A percentile compares a stretch with the other conserved stretches of the same genome.
These are phyloP conservation scores for Aurelia sp. DNA, from an alignment of 30 jellyfish, hydroid and myxozoan species.

Conservation along the genomic window DNA sequence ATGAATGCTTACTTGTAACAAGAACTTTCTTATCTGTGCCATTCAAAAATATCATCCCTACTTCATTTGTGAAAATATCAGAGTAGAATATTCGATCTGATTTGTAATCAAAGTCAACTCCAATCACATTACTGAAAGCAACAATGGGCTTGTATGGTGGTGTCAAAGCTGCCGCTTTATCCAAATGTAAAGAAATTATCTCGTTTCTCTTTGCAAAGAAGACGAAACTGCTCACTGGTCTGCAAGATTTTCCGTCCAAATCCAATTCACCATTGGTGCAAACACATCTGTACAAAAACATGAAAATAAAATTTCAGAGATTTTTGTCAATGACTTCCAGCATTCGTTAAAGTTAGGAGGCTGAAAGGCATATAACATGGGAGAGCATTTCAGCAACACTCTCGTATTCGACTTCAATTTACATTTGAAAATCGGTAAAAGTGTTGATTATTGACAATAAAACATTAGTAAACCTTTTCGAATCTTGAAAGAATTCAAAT, in stretches of 20 bases:
- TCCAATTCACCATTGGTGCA: slow-evolving; percentile 88
- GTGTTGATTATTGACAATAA: too few species aligned
- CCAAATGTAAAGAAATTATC: slow-evolving; percentile 79
- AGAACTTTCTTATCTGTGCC: slow-evolving; percentile 76
- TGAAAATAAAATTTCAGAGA: too few species aligned
- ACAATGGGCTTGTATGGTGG: slow-evolving; percentile 86
- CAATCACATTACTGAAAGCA: slow-evolving; percentile 87
- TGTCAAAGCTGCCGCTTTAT: slow-evolving; percentile 44
- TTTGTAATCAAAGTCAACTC: slow-evolving; percentile 82
- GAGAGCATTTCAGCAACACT: too few species aligned
- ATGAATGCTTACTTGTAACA: slow-evolving; percentile 63
- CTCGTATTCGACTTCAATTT: too few species aligned
- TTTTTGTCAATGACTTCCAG: too few species aligned
- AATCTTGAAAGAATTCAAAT: too few species aligned
- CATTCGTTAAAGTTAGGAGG: too few species aligned
- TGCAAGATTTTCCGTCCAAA: slow-evolving; percentile 65
- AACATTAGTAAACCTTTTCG: too few species aligned
- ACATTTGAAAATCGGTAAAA: too few species aligned
- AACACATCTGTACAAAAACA: slow-evolving; percentile 64
- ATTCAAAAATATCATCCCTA: slow-evolving; percentile 79
- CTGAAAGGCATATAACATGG: too few species aligned
- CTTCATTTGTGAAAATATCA: slow-evolving; percentile 82
- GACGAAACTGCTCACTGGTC: slow-evolving; percentile 55
- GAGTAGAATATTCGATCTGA: slow-evolving; percentile 78
- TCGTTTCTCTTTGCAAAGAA: slow-evolving; percentile 94